Percentiles rank a stretch among this genome's conserved stretches.
Evolutionary conservation across 2,888 invertebrate genomes (phyloP).

Genomic region (Dendrolimus pini): DNA sequence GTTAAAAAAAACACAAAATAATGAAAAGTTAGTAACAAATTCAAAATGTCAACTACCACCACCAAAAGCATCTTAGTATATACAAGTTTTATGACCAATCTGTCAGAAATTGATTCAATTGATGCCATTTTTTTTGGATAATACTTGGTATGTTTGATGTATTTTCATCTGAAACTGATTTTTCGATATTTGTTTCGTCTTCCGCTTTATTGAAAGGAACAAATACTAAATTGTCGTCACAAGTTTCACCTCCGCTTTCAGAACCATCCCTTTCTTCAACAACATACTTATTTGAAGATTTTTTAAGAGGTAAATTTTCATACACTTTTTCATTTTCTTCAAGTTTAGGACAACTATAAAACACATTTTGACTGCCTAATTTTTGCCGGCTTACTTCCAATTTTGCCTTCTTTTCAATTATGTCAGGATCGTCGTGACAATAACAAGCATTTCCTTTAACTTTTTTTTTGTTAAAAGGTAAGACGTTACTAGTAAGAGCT

Average conservation of each 20-base stretch:
- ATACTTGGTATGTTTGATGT: conserved; percentile 7
- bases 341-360: conserved; percentile 36
- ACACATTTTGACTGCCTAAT: conserved; percentile 22
- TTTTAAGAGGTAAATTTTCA: conserved; percentile 1
- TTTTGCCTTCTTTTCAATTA: conserved; percentile 13
- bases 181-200: not conserved
- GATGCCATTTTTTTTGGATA: conserved; percentile 37
- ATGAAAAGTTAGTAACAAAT: conserved; percentile 4
- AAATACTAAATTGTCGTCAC: not conserved
- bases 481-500: conserved; percentile 22
- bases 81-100: conserved; percentile 29
- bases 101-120: conserved; percentile 33
- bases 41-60: conserved; percentile 10
- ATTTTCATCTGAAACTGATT: not conserved
- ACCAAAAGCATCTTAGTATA: conserved; percentile 5
- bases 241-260: not conserved
- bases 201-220: not conserved
- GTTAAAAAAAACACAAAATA: conserved; percentile 4
- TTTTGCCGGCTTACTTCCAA: not conserved
- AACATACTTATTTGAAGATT: not conserved
- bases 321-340: conserved; percentile 3
- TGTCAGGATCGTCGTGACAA: conserved; percentile 31
- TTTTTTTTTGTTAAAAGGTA: conserved; percentile 42
- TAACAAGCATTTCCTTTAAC: conserved; percentile 35
- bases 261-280: not conserved